Base-by-base conservation (phyloP, 2,888 invertebrate genomes). In the Argynnis bischoffii region DNA sequence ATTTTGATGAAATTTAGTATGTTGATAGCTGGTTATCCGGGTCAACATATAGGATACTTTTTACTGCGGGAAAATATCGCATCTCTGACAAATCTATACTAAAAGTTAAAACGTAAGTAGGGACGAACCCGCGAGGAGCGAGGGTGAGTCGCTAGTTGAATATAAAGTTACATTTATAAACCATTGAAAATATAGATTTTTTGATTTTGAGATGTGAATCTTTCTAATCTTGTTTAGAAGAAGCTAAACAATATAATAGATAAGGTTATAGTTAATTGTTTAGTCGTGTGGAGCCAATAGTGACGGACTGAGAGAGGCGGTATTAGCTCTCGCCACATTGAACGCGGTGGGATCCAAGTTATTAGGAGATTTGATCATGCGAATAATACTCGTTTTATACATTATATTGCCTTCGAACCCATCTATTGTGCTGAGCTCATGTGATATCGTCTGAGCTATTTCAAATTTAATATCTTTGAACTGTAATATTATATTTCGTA, bases 281-380 rank as follows among this genome's bases (percentile, higher is more conserved):
- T 79, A 83, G 78, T 75, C 75, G 79, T 76, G 80, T 79, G 81
- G 77, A 79, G 75, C 78, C 75, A 79, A 78, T 84, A 85, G 81
- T 85, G 87, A 84, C 83, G 82, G 80, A 79, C 80, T 75, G 78
- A 77, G 79, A 73, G 84, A 80, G 72, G 69, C 72, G 77, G 84
- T 85, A 87, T 89, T 88, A 88, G 83, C 84, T 85, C 79, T 84
- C 91, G 90, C 86, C 85, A 86, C 90, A 89, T 89, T 89, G 87
- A 87, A 81, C 90, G 85, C 86, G 88, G 89, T 84, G 87, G 88
- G 87, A 88, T 89, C 89, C 89, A 87, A 90, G 90, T 92, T 91
- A 92, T 92, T 92, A 92, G 89, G 90, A 83, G 87, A 89, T 87
- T 83, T 87, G 89, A 89, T 90, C 91, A 90, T 86, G 90, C 92